phyloP scores from a whole-genome alignment of 2,797 vertebrate genomes.

The Loriculus beryllinus region DNA sequence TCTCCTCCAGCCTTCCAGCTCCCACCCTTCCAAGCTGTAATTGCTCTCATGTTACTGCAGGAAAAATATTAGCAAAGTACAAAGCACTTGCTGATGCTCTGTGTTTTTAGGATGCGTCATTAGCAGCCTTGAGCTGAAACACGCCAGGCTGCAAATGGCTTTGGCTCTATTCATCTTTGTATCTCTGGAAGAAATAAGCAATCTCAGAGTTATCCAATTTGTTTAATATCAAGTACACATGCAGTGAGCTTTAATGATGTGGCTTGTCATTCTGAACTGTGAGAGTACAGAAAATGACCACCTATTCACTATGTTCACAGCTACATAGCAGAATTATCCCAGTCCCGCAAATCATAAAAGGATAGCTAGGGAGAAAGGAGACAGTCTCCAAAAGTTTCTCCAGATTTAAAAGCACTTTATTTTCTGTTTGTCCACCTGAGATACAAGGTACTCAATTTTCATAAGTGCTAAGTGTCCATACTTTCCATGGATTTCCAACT shows the following conservation, averaged over 20 bases:
- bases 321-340: background rate
- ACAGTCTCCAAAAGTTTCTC: background rate
- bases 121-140: slow-evolving; percentile 53
- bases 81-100: slow-evolving; percentile 54
- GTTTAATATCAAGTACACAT: slow-evolving; percentile 23
- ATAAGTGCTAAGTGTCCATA: background rate
- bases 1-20: slow-evolving; percentile 9
- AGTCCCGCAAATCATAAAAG: background rate
- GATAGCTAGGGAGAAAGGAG: background rate
- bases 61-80: slow-evolving; percentile 39
- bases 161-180: slow-evolving; percentile 1
- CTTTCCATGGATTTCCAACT: background rate
- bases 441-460: background rate
- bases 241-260: background rate
- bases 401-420: background rate
- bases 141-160: background rate
- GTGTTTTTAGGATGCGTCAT: slow-evolving; percentile 34
- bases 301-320: background rate
- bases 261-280: background rate
- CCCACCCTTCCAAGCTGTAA: slow-evolving; percentile 36
- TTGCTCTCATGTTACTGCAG: slow-evolving; percentile 36
- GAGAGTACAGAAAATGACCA: background rate
- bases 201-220: slow-evolving; percentile 25
- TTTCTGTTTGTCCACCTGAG: background rate
- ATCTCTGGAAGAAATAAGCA: slow-evolving; percentile 43